Evolutionary conservation across 1,140 invertebrate species (phyloP), one percentile per base, ranked within the genome.

Genomic region (Aphidius gifuensis): DNA sequence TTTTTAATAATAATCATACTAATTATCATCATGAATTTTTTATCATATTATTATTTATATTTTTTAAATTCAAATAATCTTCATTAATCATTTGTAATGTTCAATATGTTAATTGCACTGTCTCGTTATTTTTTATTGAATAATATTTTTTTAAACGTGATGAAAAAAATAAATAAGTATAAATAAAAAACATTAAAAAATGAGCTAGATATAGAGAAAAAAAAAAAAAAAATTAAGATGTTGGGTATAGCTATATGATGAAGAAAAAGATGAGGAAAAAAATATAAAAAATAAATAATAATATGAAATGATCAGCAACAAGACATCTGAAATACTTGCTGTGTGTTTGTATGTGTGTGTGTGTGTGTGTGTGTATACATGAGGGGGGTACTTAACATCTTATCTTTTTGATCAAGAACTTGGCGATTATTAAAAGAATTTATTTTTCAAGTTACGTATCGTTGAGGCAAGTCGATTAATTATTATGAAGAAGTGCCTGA

Each of bases 381-480:
- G 46, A 49, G 58, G 56, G 44, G 54, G 45, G 58, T 61, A 59
- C 61, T 64, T 58, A 58, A 43, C 53, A 43, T 60, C 64, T 68
- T 46, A 69, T 68, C 42, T 68, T 57, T 72, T 75, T 74, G 72
- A 77, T 76, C 72, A 58, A 58, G 32, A 39, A 57, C 76, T 78
- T 72, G 62, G 50, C 3, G 23, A 53, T 68, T 58, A 67, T 68
- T 67, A 68, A 64, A 72, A 69, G 66, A 70, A 72, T 69, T 71
- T 47, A 58, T 58, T 48, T 48, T 45, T 38, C 60, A 56, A 53
- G 21, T 40, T 55, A 39, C 53, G 43, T 16, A 39, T 55, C 53
- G 23, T 23, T 23, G 23, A 23, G 7, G 65, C 64, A 63, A 67
- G 63, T 62, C 70, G 71, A 73, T 76, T 76, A 75, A 77, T 77